phyloP scores from a whole-genome alignment of 1,140 invertebrate genomes.

The Steinernema feltiae region DNA sequence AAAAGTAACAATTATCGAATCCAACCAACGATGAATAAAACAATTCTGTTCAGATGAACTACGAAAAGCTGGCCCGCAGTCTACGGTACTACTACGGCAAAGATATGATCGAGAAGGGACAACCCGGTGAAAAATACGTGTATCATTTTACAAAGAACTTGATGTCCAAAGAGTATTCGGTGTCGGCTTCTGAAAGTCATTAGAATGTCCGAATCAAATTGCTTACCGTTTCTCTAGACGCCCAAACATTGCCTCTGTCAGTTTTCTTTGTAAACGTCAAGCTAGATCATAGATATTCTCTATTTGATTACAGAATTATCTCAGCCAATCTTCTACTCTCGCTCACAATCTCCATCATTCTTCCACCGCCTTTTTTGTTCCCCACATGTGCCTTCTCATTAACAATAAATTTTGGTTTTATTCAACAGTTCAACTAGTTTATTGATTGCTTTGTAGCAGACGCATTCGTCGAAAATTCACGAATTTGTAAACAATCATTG shows the following conservation, averaged over 20 bases:
- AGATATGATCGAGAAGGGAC: conserved; percentile 5
- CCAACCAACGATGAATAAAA: not conserved
- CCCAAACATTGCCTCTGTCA: not conserved
- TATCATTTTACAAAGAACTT: not conserved
- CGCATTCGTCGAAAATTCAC: too few relatives aligned
- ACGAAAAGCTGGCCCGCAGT: not conserved
- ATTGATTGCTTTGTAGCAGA: too few relatives aligned
- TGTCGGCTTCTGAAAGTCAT: not conserved
- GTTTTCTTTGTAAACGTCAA: not conserved
- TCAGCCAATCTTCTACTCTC: too few relatives aligned
- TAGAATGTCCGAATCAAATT: too few relatives aligned
- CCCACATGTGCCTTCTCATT: too few relatives aligned
- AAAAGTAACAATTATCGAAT: not conserved
- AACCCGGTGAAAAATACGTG: not conserved
- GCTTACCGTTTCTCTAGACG: not conserved
- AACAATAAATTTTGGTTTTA: too few relatives aligned
- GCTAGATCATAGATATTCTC: too few relatives aligned
- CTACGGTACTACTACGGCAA: conserved; percentile 4
- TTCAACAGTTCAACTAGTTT: too few relatives aligned
- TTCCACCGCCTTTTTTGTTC: too few relatives aligned
- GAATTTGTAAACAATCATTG: too few relatives aligned
- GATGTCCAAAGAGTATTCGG: not conserved
- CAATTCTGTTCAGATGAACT: conserved; percentile 10
- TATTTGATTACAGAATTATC: too few relatives aligned
- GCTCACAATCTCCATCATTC: too few relatives aligned